Base-by-base conservation (phyloP, 2,888 invertebrate species). In the Coleophora flavipennella region DNA sequence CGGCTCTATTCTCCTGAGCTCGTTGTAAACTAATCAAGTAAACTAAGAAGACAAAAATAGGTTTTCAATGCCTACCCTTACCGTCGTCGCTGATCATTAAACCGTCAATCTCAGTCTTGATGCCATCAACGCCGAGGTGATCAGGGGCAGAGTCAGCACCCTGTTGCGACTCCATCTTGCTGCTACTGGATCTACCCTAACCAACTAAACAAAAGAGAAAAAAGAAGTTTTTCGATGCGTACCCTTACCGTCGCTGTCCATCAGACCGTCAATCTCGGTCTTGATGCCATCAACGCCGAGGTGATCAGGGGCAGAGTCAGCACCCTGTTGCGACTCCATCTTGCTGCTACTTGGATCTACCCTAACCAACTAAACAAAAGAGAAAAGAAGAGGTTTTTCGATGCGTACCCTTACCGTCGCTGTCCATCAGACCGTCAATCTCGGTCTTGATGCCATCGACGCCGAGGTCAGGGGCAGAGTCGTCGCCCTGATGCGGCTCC, bases 371-470 rank as follows among this genome's bases (percentile, higher is more conserved):
- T n/a, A 20, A 20, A 20, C 20, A 4, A 20, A 20, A 20, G 6
- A 4, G 8, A 10, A 29, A 33, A 14, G 39, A 3, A 13, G 6
- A 20, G 20, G n/a, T n/a, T n/a, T 20, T 20, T 6, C 20, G 20
- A 20, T 20, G 20, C 20, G 20, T 20, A 20, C 20, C 3, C 27
- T 25, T 25, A 44, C 28, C 84, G 51, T 85, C 84, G 35, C 77
- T 78, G 42, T 85, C 85, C 80, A 85, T 85, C 51, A 85, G 83
- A 40, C 83, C 83, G 58, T 85, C 85, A 43, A 85, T 85, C 55
- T 85, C 85, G 40, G 85, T 85, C 67, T 85, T 85, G 57, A 85
- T 85, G 45, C 78, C 80, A 62, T 85, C 85, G 1, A 84, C 85
- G 31, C 75, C 84, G 8, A 84, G 61, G 42, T 84, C 80, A 3